phyloP scores from a whole-genome alignment of 1,140 invertebrate genomes.

The Bombus huntii region DNA sequence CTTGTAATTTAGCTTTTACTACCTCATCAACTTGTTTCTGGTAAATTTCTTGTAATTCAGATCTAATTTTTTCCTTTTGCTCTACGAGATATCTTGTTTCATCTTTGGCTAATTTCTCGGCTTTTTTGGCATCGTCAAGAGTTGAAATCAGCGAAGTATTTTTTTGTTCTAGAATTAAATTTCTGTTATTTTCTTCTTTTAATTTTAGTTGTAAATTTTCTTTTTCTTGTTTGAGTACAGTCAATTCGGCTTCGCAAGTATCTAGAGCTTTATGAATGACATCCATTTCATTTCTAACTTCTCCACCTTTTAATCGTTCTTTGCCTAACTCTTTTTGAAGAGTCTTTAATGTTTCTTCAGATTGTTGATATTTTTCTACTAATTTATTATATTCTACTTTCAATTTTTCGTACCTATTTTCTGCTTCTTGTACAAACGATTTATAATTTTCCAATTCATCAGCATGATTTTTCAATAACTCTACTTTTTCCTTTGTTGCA shows the following conservation, averaged over 20 bases:
- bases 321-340: slow-evolving; percentile 77
- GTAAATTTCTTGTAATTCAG: slow-evolving; percentile 88
- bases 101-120: slow-evolving; percentile 83
- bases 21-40: slow-evolving; percentile 91
- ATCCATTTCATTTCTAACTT: slow-evolving; percentile 80
- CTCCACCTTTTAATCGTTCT: slow-evolving; percentile 73
- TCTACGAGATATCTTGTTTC: slow-evolving; percentile 83
- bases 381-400: slow-evolving; percentile 76
- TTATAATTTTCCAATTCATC: slow-evolving; percentile 80
- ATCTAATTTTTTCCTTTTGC: slow-evolving; percentile 86
- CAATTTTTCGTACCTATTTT: slow-evolving; percentile 73
- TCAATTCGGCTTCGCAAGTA: slow-evolving; percentile 83
- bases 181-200: slow-evolving; percentile 82
- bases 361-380: slow-evolving; percentile 71
- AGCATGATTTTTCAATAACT: slow-evolving; percentile 74
- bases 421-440: slow-evolving; percentile 74
- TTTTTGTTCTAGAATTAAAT: slow-evolving; percentile 81
- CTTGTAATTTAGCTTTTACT: slow-evolving; percentile 88
- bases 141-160: slow-evolving; percentile 80
- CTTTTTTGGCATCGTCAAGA: slow-evolving; percentile 81
- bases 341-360: slow-evolving; percentile 71
- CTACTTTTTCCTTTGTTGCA: slow-evolving; percentile 82
- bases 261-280: slow-evolving; percentile 83
- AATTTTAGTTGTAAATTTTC: slow-evolving; percentile 81
- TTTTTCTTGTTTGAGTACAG: slow-evolving; percentile 83